Percentiles rank a stretch among this genome's conserved stretches.
phyloP scores from a whole-genome alignment of 2,797 vertebrate species.

The Austrolebias charrua region DNA sequence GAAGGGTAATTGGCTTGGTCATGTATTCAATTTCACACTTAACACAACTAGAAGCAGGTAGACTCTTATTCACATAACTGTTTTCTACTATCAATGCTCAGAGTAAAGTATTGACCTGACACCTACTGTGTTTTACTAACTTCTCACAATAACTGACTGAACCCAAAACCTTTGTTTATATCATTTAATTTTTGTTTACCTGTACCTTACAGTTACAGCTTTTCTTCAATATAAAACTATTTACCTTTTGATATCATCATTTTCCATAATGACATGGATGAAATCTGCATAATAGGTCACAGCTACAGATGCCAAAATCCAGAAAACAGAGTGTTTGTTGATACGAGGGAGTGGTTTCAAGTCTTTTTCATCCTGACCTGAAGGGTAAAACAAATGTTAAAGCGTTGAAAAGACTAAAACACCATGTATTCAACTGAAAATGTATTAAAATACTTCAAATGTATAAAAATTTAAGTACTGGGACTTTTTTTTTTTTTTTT shows the following conservation, averaged over 20 bases:
- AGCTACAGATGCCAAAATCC: slow-evolving; percentile 87
- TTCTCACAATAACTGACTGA: neutral
- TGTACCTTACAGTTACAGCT: neutral
- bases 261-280: slow-evolving; percentile 82
- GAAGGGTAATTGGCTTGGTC: too few relatives aligned
- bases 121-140: neutral
- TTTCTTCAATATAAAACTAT: neutral
- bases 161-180: neutral
- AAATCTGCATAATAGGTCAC: slow-evolving; percentile 94
- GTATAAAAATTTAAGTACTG: neutral
- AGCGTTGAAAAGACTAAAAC: neutral
- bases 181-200: neutral
- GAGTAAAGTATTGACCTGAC: neutral
- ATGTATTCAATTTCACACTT: too few relatives aligned
- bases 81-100: too few relatives aligned
- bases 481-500: neutral
- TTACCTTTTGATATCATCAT: slow-evolving; percentile 86
- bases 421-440: neutral
- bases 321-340: slow-evolving; percentile 92
- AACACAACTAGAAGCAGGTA: too few relatives aligned
- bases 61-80: too few relatives aligned
- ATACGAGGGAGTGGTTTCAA: slow-evolving; percentile 84
- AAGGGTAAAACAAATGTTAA: slow-evolving; percentile 21
- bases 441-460: neutral
- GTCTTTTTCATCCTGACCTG: slow-evolving; percentile 82